Evolutionary conservation across 2,888 invertebrate genomes (phyloP).

Genomic region (Sialis lutaria): DNA sequence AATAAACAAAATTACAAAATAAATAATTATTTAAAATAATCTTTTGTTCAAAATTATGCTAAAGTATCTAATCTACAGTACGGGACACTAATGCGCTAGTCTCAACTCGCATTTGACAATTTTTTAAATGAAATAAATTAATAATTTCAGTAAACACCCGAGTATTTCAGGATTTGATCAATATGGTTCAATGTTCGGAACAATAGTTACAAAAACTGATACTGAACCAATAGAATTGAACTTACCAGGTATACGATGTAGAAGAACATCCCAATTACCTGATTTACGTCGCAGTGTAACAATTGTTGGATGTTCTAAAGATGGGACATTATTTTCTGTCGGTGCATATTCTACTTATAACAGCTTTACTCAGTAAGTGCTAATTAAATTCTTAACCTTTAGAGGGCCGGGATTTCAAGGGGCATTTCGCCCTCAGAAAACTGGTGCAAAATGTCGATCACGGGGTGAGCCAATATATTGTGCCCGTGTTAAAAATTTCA

Average conservation of each 20-base stretch:
- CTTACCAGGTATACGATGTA: slow-evolving; percentile 31
- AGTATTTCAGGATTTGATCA: slow-evolving; percentile 37
- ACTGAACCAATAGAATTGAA: slow-evolving; percentile 26
- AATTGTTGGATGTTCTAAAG: slow-evolving; percentile 26
- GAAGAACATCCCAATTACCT: slow-evolving; percentile 24
- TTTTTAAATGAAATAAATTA: too few species aligned
- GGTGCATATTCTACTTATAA: slow-evolving; percentile 31
- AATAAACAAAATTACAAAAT: too few species aligned
- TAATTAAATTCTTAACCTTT: background rate
- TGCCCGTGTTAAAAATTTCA: too few species aligned
- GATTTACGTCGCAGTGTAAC: slow-evolving; percentile 18
- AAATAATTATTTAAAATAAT: too few species aligned
- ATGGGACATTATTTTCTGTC: slow-evolving; percentile 39
- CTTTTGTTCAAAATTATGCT: too few species aligned
- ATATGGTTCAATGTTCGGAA: slow-evolving; percentile 43
- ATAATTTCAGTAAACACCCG: slow-evolving; percentile 21
- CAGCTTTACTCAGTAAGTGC: slow-evolving; percentile 37
- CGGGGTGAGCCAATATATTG: too few species aligned
- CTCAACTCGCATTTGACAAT: too few species aligned
- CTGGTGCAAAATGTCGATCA: too few species aligned
- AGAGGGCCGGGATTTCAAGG: too few species aligned
- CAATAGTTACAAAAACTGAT: slow-evolving; percentile 28
- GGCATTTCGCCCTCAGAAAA: too few species aligned
- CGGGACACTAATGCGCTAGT: too few species aligned
- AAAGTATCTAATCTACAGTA: too few species aligned